Evolutionary conservation across 2,113 vertebrate genomes (phyloP), one percentile per base, ranked within the genome.

Genomic region (Osmerus mordax): DNA sequence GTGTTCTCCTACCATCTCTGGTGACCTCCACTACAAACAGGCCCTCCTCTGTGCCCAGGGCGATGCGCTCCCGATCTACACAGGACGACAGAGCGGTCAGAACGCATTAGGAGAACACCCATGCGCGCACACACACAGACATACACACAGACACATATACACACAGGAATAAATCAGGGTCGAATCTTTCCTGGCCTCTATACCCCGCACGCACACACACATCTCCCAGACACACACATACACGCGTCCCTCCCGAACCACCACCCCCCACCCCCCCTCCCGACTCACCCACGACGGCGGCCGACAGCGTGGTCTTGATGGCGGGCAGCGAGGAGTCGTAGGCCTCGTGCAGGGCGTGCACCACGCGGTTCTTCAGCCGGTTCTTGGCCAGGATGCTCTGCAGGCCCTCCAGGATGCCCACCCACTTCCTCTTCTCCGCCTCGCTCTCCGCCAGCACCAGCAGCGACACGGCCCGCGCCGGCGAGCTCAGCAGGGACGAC

Each of bases 371-470:
- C 84, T 81, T 92, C 75, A 98, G 91, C 53, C 85, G 90, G 91
- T 99, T 99, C 89, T 98, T 96, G 76, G 92, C 92, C 66, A 99
- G 89, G 87, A 99, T 95, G 70, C 84, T 92, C 88, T 96, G 95
- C 63, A 99, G 88, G 3, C 96, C 94, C 81, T 98, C 97, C 47
- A 99, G 90, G 76, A 99, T 95, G 75, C 96, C 92, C 58, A 99
- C 96, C 97, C 97, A 99, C 82, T 95, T 97, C 84, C 91, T 92
- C 89, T 99, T 98, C 76, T 99, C 97, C 1, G 88, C 91, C 83
- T 99, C 97, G 3, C 92, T 98, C 88, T 99, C 97, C 0, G 97
- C 96, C 87, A 99, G 91, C 51, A 99, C 90, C 84, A 99, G 92
- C 21, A 99, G 89, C 29, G 96, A 98, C 83, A 94, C 92, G 2